phyloP scores from a whole-genome alignment of 2,797 vertebrate species.

The Amazona ochrocephala region DNA sequence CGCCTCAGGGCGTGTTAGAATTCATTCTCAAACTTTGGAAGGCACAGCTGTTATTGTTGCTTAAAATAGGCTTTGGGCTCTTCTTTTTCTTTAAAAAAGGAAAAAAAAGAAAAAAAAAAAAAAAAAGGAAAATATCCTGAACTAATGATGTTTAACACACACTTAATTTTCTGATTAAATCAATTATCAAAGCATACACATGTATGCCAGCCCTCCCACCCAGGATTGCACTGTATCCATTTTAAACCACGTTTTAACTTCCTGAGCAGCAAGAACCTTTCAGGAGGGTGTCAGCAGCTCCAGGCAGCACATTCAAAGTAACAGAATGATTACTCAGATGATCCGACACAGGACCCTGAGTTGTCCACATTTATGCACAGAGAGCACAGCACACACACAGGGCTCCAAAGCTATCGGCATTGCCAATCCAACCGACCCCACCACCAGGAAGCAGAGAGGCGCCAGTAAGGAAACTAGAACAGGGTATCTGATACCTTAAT shows the following conservation, averaged over 20 bases:
- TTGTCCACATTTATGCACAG: not conserved
- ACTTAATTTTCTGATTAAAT: not conserved
- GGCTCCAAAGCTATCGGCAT: not conserved
- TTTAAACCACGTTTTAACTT: not conserved
- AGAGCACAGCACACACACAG: accelerated
- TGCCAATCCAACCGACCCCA: not conserved
- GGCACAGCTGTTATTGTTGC: not conserved
- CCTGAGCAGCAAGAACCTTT: not conserved
- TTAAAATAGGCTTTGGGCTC: not conserved
- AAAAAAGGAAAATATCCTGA: not conserved
- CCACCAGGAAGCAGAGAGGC: accelerated
- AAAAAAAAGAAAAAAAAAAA: not conserved
- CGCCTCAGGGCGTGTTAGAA: not conserved
- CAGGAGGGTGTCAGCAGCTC: not conserved
- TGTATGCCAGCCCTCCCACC: not conserved
- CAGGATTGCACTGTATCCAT: not conserved
- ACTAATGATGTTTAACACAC: not conserved
- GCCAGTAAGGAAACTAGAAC: not conserved
- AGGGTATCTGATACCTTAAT: not conserved
- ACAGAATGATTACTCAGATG: not conserved
- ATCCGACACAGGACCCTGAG: accelerated
- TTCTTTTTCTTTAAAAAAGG: not conserved
- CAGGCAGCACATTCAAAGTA: not conserved
- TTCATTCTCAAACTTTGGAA: not conserved
- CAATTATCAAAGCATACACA: not conserved